Percentiles rank a stretch among this genome's conserved stretches.
These are phyloP conservation scores for Austrofundulus limnaeus DNA, from an alignment of 2,113 vertebrate species.

Conservation along the genomic window DNA sequence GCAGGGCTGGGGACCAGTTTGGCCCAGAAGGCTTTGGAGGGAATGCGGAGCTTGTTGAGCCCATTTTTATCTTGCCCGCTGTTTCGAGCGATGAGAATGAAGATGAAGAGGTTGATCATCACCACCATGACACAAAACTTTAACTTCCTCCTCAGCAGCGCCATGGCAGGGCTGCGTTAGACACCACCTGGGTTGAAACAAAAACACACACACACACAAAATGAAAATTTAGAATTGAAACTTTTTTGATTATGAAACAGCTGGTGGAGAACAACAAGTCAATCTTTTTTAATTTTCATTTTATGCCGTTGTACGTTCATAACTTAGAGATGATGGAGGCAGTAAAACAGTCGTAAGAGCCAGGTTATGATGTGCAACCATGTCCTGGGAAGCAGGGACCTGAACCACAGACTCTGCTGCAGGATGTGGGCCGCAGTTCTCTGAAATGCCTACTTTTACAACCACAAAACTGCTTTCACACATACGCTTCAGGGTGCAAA, in stretches of 20 bases:
- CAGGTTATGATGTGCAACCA: neutral
- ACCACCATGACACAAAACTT: constrained; percentile 71
- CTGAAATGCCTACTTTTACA: too few relatives aligned
- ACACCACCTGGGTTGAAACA: constrained; percentile 51
- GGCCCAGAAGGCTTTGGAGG: constrained; percentile 72
- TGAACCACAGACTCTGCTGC: neutral
- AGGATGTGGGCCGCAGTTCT: neutral
- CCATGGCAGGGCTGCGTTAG: constrained; percentile 62
- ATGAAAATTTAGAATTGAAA: too few relatives aligned
- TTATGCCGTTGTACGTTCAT: neutral
- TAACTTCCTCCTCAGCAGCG: constrained; percentile 60
- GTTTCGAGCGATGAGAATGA: constrained; percentile 73
- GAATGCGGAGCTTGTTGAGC: constrained; percentile 47
- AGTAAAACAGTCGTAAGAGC: neutral
- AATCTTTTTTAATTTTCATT: too few relatives aligned
- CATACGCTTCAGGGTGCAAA: too few relatives aligned
- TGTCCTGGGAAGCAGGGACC: neutral
- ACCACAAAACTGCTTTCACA: too few relatives aligned
- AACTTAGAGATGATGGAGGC: neutral
- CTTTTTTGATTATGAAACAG: too few relatives aligned
- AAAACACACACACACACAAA: neutral
- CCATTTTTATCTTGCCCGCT: constrained; percentile 57
- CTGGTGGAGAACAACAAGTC: too few relatives aligned
- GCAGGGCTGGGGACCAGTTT: constrained; percentile 54
- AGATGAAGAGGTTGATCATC: constrained; percentile 77